These are phyloP conservation scores for Ceratosolen fusciceps DNA, from an alignment of 1,140 invertebrate species.

Conservation along the genomic window DNA sequence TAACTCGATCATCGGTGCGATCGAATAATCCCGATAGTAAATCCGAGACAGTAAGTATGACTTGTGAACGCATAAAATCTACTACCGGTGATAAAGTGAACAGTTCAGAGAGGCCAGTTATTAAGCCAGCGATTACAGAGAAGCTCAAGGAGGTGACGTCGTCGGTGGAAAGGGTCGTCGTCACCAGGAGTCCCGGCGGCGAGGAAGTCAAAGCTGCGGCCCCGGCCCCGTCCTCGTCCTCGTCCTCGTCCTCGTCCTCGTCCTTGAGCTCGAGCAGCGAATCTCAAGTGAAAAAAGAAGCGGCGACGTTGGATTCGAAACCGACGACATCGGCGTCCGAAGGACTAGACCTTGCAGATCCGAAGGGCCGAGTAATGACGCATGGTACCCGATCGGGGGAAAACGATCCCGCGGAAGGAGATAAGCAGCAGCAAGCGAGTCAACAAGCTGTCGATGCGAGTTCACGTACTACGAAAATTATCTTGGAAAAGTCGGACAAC, in stretches of 20 bases:
- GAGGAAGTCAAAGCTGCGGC: not conserved
- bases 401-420: not conserved
- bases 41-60: not conserved
- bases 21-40: slow-evolving; percentile 7
- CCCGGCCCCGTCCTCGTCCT: too few species aligned
- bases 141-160: not conserved
- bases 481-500: not conserved
- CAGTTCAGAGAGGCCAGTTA: not conserved
- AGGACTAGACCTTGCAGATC: not conserved
- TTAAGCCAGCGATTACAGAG: not conserved
- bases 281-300: not conserved
- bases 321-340: not conserved
- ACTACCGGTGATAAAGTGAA: not conserved
- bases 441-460: not conserved
- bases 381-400: not conserved
- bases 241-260: slow-evolving; percentile 4
- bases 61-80: not conserved
- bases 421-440: not conserved
- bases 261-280: not conserved
- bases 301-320: not conserved
- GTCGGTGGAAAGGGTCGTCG: not conserved
- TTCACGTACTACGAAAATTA: not conserved
- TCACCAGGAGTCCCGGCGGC: too few species aligned
- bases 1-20: slow-evolving; percentile 32
- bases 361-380: not conserved